Percentiles rank a stretch among this genome's conserved stretches.
These are phyloP conservation scores for Brevipalpus yothersi DNA, from an alignment of 1,140 invertebrate species.

Conservation along the genomic window DNA sequence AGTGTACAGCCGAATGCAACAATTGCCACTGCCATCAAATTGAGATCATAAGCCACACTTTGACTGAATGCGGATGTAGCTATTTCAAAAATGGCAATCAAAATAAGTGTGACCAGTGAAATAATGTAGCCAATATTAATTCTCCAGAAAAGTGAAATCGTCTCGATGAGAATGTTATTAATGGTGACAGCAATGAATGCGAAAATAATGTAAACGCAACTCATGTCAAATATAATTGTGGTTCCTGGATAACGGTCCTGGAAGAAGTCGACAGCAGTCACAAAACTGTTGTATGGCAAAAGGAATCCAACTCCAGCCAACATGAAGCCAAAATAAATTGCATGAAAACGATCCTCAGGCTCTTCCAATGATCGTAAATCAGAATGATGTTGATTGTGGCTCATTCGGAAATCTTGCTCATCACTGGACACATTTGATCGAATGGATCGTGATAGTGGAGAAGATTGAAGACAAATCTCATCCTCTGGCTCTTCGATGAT, in stretches of 20 bases:
- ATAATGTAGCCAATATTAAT: conserved; percentile 66
- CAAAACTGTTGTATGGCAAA: conserved; percentile 50
- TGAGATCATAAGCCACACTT: conserved; percentile 45
- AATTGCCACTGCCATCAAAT: conserved; percentile 51
- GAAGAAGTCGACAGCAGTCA: conserved; percentile 15
- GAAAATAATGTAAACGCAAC: conserved; percentile 58
- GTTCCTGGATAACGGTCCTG: conserved; percentile 51
- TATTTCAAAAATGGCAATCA: conserved; percentile 57
- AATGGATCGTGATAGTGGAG: neutral
- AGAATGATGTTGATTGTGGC: neutral
- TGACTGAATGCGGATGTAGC: conserved; percentile 49
- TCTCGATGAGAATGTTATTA: conserved; percentile 59
- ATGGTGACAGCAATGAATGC: conserved; percentile 58
- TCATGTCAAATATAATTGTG: conserved; percentile 73
- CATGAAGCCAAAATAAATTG: conserved; percentile 50
- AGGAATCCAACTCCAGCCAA: conserved; percentile 68
- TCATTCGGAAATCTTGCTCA: neutral
- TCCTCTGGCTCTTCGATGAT: neutral
- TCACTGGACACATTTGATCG: neutral
- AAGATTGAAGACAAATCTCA: neutral
- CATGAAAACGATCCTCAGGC: conserved; percentile 28
- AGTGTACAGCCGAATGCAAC: conserved; percentile 70
- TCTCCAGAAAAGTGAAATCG: conserved; percentile 49
- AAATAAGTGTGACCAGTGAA: conserved; percentile 48
- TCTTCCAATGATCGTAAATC: neutral